Conservation (phyloP, 2,113 vertebrate species). For the Cottus gobio region DNA sequence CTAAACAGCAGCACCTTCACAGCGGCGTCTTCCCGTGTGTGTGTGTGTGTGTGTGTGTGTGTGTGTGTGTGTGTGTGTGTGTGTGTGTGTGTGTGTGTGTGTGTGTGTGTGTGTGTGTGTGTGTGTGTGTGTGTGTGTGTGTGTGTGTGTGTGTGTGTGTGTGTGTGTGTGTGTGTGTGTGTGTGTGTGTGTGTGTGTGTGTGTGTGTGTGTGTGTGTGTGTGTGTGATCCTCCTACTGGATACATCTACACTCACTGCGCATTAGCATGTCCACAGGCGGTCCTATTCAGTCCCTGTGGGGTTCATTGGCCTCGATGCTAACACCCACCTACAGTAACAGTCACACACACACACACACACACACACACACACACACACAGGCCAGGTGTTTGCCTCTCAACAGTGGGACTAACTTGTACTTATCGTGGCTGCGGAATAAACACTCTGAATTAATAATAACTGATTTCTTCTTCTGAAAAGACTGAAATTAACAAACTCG, state of each 20-base stretch:
- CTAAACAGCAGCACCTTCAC: constrained; percentile 25
- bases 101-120: constrained; percentile 12
- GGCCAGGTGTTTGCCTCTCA: constrained; percentile 41
- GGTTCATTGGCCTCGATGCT: constrained; percentile 74
- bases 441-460: constrained; percentile 40
- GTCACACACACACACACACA: constrained; percentile 5
- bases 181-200: constrained; percentile 6
- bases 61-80: constrained; percentile 13
- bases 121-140: constrained; percentile 8
- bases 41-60: constrained; percentile 16
- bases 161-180: constrained; percentile 17
- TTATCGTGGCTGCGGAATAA: constrained; percentile 25
- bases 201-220: constrained; percentile 9
- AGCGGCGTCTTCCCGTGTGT: neutral
- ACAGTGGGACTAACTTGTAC: constrained; percentile 1
- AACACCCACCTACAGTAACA: constrained; percentile 59
- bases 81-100: constrained; percentile 12
- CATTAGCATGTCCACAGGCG: constrained; percentile 63
- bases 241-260: constrained; percentile 42
- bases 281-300: constrained; percentile 62
- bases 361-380: constrained; percentile 1
- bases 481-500: neutral
- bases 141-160: constrained; percentile 8
- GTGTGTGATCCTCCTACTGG: constrained; percentile 40
- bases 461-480: constrained; percentile 8